These are phyloP conservation scores for Neodiprion fabricii DNA, from an alignment of 1,140 invertebrate genomes.

Conservation along the genomic window DNA sequence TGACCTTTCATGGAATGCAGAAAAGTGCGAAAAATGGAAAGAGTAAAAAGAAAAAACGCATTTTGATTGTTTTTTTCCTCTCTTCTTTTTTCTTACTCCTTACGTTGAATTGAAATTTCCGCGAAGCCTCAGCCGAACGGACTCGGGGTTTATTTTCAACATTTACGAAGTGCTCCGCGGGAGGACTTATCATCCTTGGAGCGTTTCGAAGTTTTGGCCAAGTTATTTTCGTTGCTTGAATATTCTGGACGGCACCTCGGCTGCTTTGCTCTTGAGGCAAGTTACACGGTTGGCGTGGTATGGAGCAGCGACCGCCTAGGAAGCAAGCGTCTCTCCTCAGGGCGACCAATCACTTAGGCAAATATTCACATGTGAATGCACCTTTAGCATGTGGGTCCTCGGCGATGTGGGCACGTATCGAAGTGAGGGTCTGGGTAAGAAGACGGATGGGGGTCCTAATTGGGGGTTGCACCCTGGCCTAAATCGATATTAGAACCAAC, in stretches of 20 bases:
- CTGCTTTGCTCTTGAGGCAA: neutral
- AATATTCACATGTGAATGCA: constrained; percentile 56
- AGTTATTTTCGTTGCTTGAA: neutral
- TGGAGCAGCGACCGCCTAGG: too few relatives aligned
- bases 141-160: too few relatives aligned
- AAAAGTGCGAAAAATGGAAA: too few relatives aligned
- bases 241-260: neutral
- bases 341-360: constrained; percentile 59
- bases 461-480: constrained; percentile 27
- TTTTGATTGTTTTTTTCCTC: too few relatives aligned
- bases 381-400: constrained; percentile 53
- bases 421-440: constrained; percentile 29
- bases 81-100: too few relatives aligned
- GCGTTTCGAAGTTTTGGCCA: neutral
- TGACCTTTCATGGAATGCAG: too few relatives aligned
- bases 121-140: too few relatives aligned
- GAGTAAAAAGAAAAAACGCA: too few relatives aligned
- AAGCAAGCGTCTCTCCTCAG: constrained; percentile 29
- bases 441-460: constrained; percentile 41
- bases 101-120: too few relatives aligned
- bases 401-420: constrained; percentile 35
- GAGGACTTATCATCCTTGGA: too few relatives aligned
- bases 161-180: neutral
- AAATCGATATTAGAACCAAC: constrained; percentile 43
- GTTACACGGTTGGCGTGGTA: neutral